Percentiles rank a stretch among this genome's conserved stretches.
phyloP scores from a whole-genome alignment of 1,140 invertebrate genomes.

The Maniola jurtina region DNA sequence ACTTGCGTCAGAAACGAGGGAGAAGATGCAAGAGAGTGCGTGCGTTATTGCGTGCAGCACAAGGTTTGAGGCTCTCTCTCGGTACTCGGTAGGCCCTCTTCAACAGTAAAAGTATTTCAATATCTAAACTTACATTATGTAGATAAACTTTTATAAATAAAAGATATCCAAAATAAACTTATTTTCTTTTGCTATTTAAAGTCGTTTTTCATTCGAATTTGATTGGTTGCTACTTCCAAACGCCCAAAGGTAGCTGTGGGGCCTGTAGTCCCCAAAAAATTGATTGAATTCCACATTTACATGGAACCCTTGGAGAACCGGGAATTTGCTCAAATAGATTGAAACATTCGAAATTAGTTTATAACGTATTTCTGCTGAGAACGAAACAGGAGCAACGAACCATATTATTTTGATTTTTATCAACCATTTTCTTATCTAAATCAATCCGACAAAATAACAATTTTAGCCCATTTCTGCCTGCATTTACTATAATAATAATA shows the following conservation, averaged over 20 bases:
- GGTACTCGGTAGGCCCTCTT: too few species aligned
- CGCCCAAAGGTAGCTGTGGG: slow-evolving; percentile 2
- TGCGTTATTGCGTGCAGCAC: too few species aligned
- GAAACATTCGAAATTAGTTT: slow-evolving; percentile 9
- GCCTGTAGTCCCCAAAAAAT: neutral
- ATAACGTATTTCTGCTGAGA: neutral
- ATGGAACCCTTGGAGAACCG: slow-evolving; percentile 2
- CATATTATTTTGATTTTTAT: neutral
- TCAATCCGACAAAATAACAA: neutral
- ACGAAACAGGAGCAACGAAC: neutral
- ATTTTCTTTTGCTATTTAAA: neutral
- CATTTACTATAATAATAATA: too few species aligned
- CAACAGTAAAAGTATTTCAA: too few species aligned
- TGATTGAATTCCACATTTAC: slow-evolving; percentile 1
- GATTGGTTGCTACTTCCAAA: neutral
- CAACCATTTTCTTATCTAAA: slow-evolving; percentile 1
- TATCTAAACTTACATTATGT: too few species aligned
- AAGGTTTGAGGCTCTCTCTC: too few species aligned
- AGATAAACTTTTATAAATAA: neutral
- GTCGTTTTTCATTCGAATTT: neutral
- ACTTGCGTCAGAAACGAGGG: too few species aligned
- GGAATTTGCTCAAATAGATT: slow-evolving; percentile 15
- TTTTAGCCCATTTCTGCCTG: too few species aligned
- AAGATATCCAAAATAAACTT: neutral
- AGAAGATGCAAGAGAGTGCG: too few species aligned